Conservation (phyloP, 2,797 vertebrate species). For the Amniataba percoides region DNA sequence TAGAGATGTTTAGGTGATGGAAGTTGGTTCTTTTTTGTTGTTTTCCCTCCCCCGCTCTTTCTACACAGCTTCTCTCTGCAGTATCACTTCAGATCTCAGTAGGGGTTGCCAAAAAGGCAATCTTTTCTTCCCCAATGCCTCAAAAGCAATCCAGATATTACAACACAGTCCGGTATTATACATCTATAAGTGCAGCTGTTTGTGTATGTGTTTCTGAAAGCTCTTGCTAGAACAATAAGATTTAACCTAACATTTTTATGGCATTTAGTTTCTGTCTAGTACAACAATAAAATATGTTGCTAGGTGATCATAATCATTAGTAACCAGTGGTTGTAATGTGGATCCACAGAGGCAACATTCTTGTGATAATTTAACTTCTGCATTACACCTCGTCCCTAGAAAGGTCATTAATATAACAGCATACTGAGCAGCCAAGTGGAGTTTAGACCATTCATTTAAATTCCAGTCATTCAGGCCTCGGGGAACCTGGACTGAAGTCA, state of each 20-base stretch:
- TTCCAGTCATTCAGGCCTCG: background rate
- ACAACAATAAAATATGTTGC: background rate
- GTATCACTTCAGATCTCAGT: conserved; percentile 50
- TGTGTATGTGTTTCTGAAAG: background rate
- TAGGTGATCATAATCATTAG: background rate
- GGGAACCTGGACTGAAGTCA: conserved; percentile 18
- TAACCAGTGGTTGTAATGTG: background rate
- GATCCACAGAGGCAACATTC: background rate
- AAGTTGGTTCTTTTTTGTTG: conserved; percentile 31
- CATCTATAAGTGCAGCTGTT: conserved; percentile 7
- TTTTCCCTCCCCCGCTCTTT: conserved; percentile 15
- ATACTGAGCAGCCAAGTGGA: conserved; percentile 9
- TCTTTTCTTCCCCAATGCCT: conserved; percentile 23
- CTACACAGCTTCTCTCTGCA: conserved; percentile 17
- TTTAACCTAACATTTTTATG: conserved; percentile 1
- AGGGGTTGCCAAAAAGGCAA: conserved; percentile 40
- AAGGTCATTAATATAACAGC: conserved; percentile 7
- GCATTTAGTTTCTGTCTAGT: background rate
- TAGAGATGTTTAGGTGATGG: conserved; percentile 32
- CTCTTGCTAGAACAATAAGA: background rate
- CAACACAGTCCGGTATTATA: conserved; percentile 32
- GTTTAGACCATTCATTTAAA: conserved; percentile 26
- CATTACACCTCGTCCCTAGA: conserved; percentile 20
- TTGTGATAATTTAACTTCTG: conserved; percentile 12
- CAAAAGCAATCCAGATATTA: conserved; percentile 44